Base-by-base conservation (phyloP, 2,888 invertebrate species). In the Isoperla grammatica region DNA sequence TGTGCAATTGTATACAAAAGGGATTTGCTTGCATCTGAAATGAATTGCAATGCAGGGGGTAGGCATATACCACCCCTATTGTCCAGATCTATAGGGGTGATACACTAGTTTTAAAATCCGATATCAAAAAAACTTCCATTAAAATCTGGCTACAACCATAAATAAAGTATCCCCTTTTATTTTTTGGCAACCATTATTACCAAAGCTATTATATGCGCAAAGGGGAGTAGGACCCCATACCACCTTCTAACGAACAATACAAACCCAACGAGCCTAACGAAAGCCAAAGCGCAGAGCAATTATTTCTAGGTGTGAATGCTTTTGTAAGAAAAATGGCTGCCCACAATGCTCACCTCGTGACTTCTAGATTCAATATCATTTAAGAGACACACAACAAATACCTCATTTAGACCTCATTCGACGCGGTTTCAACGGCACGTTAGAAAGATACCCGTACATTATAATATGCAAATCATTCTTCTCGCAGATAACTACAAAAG, bases 151-250 rank as follows among this genome's bases (percentile, higher is more conserved):
- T 39, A 49, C 37, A 35, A 55, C 60, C 63, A 63, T 63, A 63
- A 63, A 63, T 63, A 63, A 63, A 63, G 49, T 50, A 49, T 60
- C 60, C 57, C 58, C 59, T 56, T 48, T 63, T 60, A 63, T 60
- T 63, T 62, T 63, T 63, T 63, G 63, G 63, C 63, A 63, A 60
- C 60, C 60, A 58, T 57, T 57, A 57, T 57, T 57, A 57, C 37
- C n/a, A 53, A 12, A 11, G 39, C 39, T 53, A 53, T 53, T 37
- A 15, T 53, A 39, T 53, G 15, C 49, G 22, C 9, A 37, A 53
- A 39, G 53, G 53, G 53, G 53, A 29, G 29, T 50, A 23, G n/a
- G 11, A n/a, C 49, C 49, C 35, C 49, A 13, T 29, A 12, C 49
- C 35, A 23, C 15, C 19, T 17, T 53, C 12, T 39, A 37, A 39